Percentiles rank a stretch among this genome's conserved stretches.
These are phyloP conservation scores for Parelbella ahira DNA, from an alignment of 2,888 invertebrate species.

Conservation along the genomic window DNA sequence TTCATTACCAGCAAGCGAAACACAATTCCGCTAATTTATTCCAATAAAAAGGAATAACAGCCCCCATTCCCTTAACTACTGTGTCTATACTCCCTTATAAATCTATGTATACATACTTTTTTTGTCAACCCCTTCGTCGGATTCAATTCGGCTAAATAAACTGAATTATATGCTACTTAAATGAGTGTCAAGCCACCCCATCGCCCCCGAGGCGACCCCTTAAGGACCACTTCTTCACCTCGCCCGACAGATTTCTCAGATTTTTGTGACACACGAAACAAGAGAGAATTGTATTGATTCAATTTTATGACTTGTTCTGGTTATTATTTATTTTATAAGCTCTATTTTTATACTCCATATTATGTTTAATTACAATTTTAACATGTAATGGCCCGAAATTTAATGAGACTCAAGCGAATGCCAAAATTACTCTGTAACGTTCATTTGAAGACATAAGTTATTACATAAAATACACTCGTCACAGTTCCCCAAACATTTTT, in stretches of 20 bases:
- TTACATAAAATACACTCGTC: too few relatives aligned
- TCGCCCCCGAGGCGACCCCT: constrained; percentile 33
- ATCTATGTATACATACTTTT: constrained; percentile 32
- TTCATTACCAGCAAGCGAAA: constrained; percentile 61
- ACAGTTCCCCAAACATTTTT: too few relatives aligned
- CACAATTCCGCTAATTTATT: constrained; percentile 72
- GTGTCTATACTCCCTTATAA: constrained; percentile 27
- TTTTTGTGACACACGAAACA: constrained; percentile 31
- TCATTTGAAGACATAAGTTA: too few relatives aligned
- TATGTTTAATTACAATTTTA: too few relatives aligned
- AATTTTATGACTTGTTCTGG: not conserved
- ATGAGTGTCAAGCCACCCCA: constrained; percentile 79
- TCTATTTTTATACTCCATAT: too few relatives aligned
- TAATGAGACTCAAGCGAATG: too few relatives aligned
- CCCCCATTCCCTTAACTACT: constrained; percentile 30
- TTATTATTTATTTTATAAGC: too few relatives aligned
- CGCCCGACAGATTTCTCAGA: constrained; percentile 66
- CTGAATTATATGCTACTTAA: constrained; percentile 87
- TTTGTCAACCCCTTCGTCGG: constrained; percentile 50
- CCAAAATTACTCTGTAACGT: too few relatives aligned
- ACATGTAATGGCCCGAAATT: too few relatives aligned
- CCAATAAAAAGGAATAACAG: constrained; percentile 61
- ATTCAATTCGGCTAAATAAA: constrained; percentile 80
- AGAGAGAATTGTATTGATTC: constrained; percentile 7
- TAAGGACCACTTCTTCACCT: constrained; percentile 62